These are phyloP conservation scores for Cephalopholis sonnerati DNA, from an alignment of 2,113 vertebrate genomes.

Conservation along the genomic window DNA sequence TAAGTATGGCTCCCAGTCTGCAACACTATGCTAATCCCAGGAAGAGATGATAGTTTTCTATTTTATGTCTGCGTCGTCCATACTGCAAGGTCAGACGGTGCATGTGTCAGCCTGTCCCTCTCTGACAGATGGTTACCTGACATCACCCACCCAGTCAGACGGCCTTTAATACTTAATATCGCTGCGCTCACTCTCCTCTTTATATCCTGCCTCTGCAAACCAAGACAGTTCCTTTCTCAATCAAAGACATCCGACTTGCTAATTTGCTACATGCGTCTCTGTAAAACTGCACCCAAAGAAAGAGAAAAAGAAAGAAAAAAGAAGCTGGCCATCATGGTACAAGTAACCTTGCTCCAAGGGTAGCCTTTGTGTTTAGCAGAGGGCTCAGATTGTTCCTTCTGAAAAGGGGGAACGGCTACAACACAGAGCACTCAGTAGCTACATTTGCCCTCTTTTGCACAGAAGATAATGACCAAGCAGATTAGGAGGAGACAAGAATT, in stretches of 20 bases:
- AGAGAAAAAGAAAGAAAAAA: constrained; percentile 17
- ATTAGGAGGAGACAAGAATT: constrained; percentile 64
- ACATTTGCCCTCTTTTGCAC: constrained; percentile 71
- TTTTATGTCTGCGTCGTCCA: constrained; percentile 63
- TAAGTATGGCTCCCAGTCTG: constrained; percentile 25
- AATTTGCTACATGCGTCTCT: constrained; percentile 44
- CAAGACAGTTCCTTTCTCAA: constrained; percentile 52
- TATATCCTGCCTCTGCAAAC: constrained; percentile 36
- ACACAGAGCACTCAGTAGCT: constrained; percentile 58
- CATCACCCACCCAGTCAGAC: constrained; percentile 70
- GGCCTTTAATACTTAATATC: constrained; percentile 73
- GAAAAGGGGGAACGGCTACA: constrained; percentile 54
- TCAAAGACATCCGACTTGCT: constrained; percentile 44
- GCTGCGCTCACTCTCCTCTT: constrained; percentile 39
- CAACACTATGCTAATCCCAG: constrained; percentile 62
- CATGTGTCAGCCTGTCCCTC: constrained; percentile 55
- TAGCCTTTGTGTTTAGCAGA: constrained; percentile 72
- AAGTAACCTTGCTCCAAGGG: constrained; percentile 79
- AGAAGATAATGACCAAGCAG: constrained; percentile 71
- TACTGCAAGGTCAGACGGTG: constrained; percentile 77
- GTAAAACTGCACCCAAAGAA: constrained; percentile 42
- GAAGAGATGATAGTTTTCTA: constrained; percentile 62
- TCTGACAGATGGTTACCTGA: constrained; percentile 81
- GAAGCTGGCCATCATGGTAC: constrained; percentile 52
- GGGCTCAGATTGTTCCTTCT: constrained; percentile 63